phyloP scores from a whole-genome alignment of 2,797 vertebrate genomes.

The Myioborus miniatus region DNA sequence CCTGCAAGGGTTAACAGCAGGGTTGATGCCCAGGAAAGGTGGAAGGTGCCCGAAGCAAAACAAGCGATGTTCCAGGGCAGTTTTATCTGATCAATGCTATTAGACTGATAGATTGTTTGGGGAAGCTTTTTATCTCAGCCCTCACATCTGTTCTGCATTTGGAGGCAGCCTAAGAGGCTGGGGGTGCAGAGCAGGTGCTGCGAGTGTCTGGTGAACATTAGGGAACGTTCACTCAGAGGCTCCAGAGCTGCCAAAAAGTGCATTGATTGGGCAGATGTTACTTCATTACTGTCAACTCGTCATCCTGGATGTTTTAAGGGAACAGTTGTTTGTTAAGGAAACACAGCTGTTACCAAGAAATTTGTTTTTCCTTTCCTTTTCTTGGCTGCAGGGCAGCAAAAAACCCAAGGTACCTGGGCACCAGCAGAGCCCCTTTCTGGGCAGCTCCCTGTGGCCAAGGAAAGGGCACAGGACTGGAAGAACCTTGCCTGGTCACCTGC shows the following conservation, averaged over 20 bases:
- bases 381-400: conserved; percentile 26
- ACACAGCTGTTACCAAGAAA: conserved; percentile 74
- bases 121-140: conserved; percentile 44
- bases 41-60: neutral
- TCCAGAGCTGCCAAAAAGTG: conserved; percentile 67
- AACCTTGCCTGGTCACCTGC: neutral
- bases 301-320: conserved; percentile 69
- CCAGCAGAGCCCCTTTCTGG: neutral
- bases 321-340: conserved; percentile 77
- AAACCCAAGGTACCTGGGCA: neutral
- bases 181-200: conserved; percentile 74
- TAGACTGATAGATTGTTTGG: conserved; percentile 1
- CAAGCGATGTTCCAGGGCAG: neutral
- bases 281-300: conserved; percentile 72
- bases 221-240: conserved; percentile 69
- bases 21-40: neutral
- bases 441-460: neutral
- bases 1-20: neutral
- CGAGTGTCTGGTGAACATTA: conserved; percentile 66
- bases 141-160: conserved; percentile 61
- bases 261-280: conserved; percentile 74
- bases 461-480: neutral
- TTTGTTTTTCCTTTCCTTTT: conserved; percentile 30
- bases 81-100: conserved; percentile 33
- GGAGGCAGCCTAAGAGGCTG: conserved; percentile 47